Evolutionary conservation across 2,797 vertebrate genomes (phyloP).

Genomic region (Notamacropus eugenii): DNA sequence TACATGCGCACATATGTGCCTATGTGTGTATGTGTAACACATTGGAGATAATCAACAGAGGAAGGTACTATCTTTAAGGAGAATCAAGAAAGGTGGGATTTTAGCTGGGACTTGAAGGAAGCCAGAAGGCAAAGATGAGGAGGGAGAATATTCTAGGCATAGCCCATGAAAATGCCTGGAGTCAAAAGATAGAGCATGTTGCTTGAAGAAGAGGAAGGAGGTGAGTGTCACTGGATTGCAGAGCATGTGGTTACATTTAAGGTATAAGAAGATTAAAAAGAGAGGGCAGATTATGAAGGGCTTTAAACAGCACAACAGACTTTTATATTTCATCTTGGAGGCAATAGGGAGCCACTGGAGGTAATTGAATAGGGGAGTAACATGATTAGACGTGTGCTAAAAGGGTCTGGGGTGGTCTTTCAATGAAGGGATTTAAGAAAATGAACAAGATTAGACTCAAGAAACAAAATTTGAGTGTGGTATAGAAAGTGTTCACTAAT

Average conservation of each 20-base stretch:
- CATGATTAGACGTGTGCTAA: background rate
- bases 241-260: background rate
- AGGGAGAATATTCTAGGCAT: background rate
- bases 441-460: background rate
- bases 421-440: background rate
- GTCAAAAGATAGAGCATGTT: background rate
- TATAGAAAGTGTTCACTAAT: background rate
- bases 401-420: background rate
- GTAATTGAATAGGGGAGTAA: background rate
- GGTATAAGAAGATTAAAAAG: background rate
- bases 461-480: background rate
- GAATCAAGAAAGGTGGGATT: background rate
- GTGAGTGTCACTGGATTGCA: background rate
- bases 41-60: background rate
- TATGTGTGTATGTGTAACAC: background rate
- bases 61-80: background rate
- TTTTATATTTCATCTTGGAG: background rate
- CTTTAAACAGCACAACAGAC: background rate
- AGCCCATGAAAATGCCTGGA: background rate
- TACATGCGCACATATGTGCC: fast-evolving
- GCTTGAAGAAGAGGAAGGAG: background rate
- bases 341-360: background rate
- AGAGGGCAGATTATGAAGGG: background rate
- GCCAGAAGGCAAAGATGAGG: background rate
- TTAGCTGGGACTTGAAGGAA: background rate